Conservation (phyloP, 2,888 invertebrate species). For the Caenorhabditis becei region DNA sequence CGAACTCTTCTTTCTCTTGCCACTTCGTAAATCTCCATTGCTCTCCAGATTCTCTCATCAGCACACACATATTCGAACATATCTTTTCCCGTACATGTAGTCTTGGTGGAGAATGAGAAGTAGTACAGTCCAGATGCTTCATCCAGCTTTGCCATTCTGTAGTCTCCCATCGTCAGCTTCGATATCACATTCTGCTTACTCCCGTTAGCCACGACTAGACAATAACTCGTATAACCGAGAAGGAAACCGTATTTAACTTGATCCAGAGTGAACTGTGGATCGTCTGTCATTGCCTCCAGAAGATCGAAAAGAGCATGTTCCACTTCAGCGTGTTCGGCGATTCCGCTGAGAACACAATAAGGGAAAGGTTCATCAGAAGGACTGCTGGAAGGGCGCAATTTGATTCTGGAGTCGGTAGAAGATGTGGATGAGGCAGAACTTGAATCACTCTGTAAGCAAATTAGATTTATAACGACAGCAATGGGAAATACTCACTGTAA, state of each 20-base stretch:
- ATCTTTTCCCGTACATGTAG: not conserved
- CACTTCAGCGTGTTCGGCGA: constrained; percentile 14
- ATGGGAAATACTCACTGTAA: constrained; percentile 3
- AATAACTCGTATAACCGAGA: constrained; percentile 14
- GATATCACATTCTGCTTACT: constrained; percentile 24
- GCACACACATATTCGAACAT: constrained; percentile 13
- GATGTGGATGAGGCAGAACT: constrained; percentile 1
- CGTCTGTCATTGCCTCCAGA: constrained; percentile 17
- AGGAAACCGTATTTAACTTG: constrained; percentile 18
- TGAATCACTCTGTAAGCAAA: constrained; percentile 15
- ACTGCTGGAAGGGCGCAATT: not conserved
- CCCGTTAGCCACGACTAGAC: constrained; percentile 19
- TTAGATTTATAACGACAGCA: too few species aligned
- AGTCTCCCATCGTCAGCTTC: constrained; percentile 19
- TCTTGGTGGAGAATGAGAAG: constrained; percentile 6
- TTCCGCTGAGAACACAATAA: constrained; percentile 20
- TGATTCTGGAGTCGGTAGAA: not conserved
- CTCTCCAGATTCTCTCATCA: constrained; percentile 12
- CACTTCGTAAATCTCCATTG: constrained; percentile 22
- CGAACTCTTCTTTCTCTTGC: constrained; percentile 7
- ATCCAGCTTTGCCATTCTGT: not conserved
- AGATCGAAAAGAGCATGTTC: constrained; percentile 9
- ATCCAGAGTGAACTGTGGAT: not conserved
- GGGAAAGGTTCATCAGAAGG: constrained; percentile 18
- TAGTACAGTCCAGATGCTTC: constrained; percentile 1